These are phyloP conservation scores for Hylomyscus alleni DNA, from an alignment of 2,797 vertebrate genomes.

Conservation along the genomic window DNA sequence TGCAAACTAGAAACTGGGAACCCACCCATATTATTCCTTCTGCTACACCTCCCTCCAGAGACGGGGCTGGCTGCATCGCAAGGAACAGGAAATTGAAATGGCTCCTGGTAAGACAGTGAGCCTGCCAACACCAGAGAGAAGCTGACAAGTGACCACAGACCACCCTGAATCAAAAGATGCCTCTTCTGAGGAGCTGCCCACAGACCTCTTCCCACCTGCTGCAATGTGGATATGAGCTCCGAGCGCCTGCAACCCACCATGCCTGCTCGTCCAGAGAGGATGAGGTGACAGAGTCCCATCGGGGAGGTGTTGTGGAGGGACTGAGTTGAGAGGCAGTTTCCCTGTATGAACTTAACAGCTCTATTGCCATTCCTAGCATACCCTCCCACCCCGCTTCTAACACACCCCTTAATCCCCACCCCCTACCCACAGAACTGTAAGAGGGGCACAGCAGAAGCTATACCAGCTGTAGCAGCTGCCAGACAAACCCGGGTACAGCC, in stretches of 20 bases:
- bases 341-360: background rate
- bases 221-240: background rate
- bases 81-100: constrained; percentile 78
- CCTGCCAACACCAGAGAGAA: constrained; percentile 64
- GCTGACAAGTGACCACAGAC: constrained; percentile 66
- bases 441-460: background rate
- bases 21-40: constrained; percentile 61
- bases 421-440: constrained; percentile 8
- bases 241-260: background rate
- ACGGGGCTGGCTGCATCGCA: constrained; percentile 48
- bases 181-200: background rate
- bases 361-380: background rate
- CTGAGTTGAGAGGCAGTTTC: background rate
- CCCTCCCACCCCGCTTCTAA: background rate
- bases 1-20: constrained; percentile 31
- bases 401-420: constrained; percentile 42
- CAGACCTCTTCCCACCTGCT: constrained; percentile 63
- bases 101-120: constrained; percentile 71
- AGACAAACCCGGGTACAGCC: background rate
- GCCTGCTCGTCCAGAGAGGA: background rate
- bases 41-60: constrained; percentile 61
- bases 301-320: background rate
- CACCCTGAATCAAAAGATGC: background rate
- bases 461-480: background rate
- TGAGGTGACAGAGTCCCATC: background rate